A percentile compares a stretch with the other conserved stretches of the same genome.
phyloP scores from a whole-genome alignment of 2,113 vertebrate genomes.

The Ciconia maguari region DNA sequence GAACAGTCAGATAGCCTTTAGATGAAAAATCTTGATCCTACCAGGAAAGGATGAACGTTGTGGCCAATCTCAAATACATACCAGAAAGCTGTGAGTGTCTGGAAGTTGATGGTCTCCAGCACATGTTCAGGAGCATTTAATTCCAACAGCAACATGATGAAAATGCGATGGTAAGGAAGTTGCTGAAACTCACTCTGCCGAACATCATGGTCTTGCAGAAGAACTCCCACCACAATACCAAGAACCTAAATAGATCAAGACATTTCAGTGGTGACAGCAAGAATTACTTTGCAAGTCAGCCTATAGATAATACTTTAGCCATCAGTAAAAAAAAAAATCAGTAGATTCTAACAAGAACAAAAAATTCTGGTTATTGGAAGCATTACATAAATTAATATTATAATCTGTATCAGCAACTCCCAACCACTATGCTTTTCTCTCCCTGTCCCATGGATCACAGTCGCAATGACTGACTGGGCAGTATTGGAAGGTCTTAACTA shows the following conservation, averaged over 20 bases:
- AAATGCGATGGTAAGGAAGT: constrained; percentile 96
- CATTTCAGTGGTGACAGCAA: not conserved
- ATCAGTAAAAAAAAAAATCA: not conserved
- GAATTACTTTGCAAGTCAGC: not conserved
- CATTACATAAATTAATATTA: accelerated
- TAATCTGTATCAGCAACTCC: not conserved
- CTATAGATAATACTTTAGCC: not conserved
- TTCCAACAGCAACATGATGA: constrained; percentile 98
- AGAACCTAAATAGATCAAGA: constrained; percentile 80
- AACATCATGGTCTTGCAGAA: constrained; percentile 97
- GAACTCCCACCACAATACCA: constrained; percentile 95
- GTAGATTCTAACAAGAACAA: not conserved
- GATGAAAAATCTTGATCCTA: not conserved
- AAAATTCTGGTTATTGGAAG: not conserved
- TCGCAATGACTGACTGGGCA: not conserved
- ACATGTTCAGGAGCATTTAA: constrained; percentile 98
- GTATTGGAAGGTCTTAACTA: not conserved
- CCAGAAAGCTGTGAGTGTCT: constrained; percentile 99
- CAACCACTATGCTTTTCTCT: not conserved
- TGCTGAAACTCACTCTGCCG: constrained; percentile 98
- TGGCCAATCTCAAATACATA: constrained; percentile 52
- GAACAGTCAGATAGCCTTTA: not conserved
- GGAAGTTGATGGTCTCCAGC: constrained; percentile 98
- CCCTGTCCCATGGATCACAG: not conserved
- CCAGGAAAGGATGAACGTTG: not conserved